These are phyloP conservation scores for Eupelmus urozonus DNA, from an alignment of 2,888 invertebrate species.

Conservation along the genomic window DNA sequence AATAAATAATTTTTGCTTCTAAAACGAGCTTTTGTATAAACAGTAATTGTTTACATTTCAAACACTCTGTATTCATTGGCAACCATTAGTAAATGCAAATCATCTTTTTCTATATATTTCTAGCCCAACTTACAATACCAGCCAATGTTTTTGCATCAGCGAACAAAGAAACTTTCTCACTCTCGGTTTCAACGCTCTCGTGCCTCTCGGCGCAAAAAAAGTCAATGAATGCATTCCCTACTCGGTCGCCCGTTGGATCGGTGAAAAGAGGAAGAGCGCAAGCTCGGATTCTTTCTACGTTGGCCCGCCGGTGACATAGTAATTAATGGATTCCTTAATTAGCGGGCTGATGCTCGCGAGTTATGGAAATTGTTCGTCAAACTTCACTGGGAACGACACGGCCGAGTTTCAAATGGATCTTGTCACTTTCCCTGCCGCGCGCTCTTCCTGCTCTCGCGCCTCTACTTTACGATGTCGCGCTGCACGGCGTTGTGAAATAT, in stretches of 20 bases:
- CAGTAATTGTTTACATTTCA: too few relatives aligned
- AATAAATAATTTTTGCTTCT: too few relatives aligned
- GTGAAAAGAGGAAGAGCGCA: too few relatives aligned
- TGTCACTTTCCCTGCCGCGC: slow-evolving; percentile 37
- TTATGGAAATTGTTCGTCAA: slow-evolving; percentile 49
- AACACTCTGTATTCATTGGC: too few relatives aligned
- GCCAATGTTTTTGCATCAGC: slow-evolving; percentile 8
- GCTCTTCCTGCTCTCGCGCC: background rate
- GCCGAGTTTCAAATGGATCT: slow-evolving; percentile 32
- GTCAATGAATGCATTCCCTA: background rate
- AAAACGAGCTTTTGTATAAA: too few relatives aligned
- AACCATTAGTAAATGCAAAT: too few relatives aligned
- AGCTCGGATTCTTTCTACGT: too few relatives aligned
- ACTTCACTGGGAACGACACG: slow-evolving; percentile 40
- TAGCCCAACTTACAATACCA: slow-evolving; percentile 51
- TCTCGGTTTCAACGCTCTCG: slow-evolving; percentile 17
- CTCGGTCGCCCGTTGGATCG: background rate
- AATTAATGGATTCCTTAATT: slow-evolving; percentile 52
- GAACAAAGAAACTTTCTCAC: slow-evolving; percentile 52
- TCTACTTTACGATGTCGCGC: slow-evolving; percentile 13
- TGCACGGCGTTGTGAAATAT: too few relatives aligned
- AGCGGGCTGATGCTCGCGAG: slow-evolving; percentile 31
- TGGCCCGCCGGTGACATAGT: slow-evolving; percentile 4
- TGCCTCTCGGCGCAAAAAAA: background rate
- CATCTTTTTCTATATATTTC: too few relatives aligned